A percentile compares a stretch with the other conserved stretches of the same genome.
These are phyloP conservation scores for Drosophila diplacantha DNA, from an alignment of 2,888 invertebrate genomes.

Conservation along the genomic window DNA sequence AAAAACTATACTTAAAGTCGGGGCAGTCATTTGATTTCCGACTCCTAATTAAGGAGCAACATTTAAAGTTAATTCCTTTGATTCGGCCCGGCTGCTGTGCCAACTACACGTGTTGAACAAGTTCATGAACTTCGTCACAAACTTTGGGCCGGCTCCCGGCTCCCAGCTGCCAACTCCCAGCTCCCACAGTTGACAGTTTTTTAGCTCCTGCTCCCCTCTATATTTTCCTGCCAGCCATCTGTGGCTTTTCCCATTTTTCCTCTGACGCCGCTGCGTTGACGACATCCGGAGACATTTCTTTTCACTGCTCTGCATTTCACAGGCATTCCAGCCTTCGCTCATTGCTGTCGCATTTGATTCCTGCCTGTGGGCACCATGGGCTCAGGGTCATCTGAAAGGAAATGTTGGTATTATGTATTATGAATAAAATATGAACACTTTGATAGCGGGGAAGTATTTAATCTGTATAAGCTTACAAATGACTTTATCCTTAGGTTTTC, in stretches of 20 bases:
- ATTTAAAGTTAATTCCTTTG: slow-evolving; percentile 22
- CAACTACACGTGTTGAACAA: slow-evolving; percentile 63
- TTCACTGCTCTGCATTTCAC: slow-evolving; percentile 36
- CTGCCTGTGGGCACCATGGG: slow-evolving; percentile 57
- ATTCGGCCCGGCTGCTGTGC: slow-evolving; percentile 17
- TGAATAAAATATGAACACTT: not conserved
- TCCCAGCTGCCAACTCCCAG: not conserved
- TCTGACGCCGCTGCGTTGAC: slow-evolving; percentile 26
- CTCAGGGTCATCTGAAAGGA: slow-evolving; percentile 46
- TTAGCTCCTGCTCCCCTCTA: not conserved
- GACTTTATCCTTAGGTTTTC: accelerated
- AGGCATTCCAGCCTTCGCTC: slow-evolving; percentile 52
- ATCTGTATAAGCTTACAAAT: not conserved
- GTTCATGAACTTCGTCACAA: slow-evolving; percentile 53
- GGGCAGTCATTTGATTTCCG: slow-evolving; percentile 29
- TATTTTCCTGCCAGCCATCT: slow-evolving; percentile 23
- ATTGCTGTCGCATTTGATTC: slow-evolving; percentile 39
- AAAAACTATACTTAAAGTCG: not conserved
- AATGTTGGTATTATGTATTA: slow-evolving; percentile 24
- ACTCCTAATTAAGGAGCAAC: slow-evolving; percentile 29
- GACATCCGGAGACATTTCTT: slow-evolving; percentile 59
- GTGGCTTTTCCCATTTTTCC: slow-evolving; percentile 26
- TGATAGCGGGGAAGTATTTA: not conserved
- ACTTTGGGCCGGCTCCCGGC: slow-evolving; percentile 15
- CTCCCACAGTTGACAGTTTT: slow-evolving; percentile 3